Conservation (phyloP, 2,888 invertebrate genomes). For the Lamellibrachia columna region DNA sequence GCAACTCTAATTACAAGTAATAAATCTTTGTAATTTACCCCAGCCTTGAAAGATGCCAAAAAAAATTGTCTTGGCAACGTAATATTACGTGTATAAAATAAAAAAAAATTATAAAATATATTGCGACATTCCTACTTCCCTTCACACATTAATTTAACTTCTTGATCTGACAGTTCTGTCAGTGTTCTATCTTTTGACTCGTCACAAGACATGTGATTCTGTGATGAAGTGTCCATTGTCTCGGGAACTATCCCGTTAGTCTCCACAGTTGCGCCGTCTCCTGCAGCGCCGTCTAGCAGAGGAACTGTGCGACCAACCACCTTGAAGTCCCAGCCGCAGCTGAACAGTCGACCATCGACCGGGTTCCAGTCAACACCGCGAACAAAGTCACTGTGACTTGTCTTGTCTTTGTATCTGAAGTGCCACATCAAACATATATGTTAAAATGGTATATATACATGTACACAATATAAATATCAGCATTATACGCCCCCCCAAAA, state of each 20-base stretch:
- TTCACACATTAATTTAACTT: background rate
- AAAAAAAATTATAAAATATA: background rate
- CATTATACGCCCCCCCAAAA: background rate
- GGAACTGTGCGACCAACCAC: conserved; percentile 29
- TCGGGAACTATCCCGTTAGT: background rate
- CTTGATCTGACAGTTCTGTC: background rate
- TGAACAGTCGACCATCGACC: conserved; percentile 67
- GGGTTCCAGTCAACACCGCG: conserved; percentile 70
- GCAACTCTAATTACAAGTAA: too few species aligned
- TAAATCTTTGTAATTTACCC: background rate
- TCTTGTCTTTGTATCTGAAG: conserved; percentile 66
- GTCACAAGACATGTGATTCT: background rate
- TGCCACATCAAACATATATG: conserved; percentile 24
- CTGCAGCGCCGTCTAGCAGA: background rate
- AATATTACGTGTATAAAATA: background rate
- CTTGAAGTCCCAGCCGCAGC: conserved; percentile 72
- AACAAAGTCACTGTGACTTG: conserved; percentile 70
- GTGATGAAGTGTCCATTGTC: conserved; percentile 7
- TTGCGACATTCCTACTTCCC: background rate
- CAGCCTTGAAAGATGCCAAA: background rate
- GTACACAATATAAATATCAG: background rate
- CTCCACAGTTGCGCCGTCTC: background rate
- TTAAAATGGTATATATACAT: conserved; percentile 35
- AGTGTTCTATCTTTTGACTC: background rate
- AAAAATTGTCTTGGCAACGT: background rate